These are phyloP conservation scores for Dallia pectoralis DNA, from an alignment of 2,797 vertebrate genomes.

Conservation along the genomic window DNA sequence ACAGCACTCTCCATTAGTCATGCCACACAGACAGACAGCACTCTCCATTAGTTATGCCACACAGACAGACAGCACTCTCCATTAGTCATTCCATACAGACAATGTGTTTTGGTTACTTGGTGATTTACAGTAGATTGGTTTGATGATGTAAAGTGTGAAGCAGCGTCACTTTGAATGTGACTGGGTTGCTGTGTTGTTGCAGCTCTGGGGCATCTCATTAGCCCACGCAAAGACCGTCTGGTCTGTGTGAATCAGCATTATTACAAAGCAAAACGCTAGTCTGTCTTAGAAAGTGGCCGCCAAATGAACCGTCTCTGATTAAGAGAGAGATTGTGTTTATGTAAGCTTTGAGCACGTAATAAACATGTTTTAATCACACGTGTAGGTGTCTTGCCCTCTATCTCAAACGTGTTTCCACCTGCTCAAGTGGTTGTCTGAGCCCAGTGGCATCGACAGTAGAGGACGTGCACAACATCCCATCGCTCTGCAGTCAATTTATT, in stretches of 20 bases:
- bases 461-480: conserved; percentile 32
- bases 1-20: conserved; percentile 4
- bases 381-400: conserved; percentile 30
- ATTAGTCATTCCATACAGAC: conserved; percentile 23
- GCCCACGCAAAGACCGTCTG: conserved; percentile 41
- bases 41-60: not conserved
- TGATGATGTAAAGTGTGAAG: conserved; percentile 59
- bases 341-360: conserved; percentile 59
- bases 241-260: conserved; percentile 31
- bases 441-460: conserved; percentile 24
- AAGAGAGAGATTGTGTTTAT: conserved; percentile 26
- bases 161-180: not conserved
- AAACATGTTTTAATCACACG: conserved; percentile 31
- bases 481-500: no score
- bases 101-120: conserved; percentile 31
- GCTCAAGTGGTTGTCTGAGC: not conserved
- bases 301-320: not conserved
- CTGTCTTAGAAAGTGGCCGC: not conserved
- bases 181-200: conserved; percentile 22
- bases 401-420: not conserved
- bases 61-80: no score
- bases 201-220: conserved; percentile 44
- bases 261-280: conserved; percentile 26
- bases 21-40: conserved; percentile 18
- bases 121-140: conserved; percentile 4